Conservation (phyloP, 1,140 invertebrate species). For the Asobara japonica region DNA sequence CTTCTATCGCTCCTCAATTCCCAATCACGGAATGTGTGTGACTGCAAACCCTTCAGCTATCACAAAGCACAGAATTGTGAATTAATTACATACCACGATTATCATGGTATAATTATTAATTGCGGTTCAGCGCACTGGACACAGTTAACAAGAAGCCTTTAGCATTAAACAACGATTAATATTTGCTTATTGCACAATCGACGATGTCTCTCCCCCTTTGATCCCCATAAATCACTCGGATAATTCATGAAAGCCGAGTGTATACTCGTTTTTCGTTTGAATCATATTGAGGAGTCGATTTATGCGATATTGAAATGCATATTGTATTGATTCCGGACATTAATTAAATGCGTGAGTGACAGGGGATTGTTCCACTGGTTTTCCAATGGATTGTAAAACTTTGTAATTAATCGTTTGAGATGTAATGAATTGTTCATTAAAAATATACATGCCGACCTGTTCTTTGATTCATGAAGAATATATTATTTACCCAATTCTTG, state of each 20-base stretch:
- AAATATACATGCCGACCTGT: no score
- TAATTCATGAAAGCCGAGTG: not conserved
- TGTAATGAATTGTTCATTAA: no score
- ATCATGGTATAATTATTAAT: conserved; percentile 7
- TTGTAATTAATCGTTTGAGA: no score
- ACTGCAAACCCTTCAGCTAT: no score
- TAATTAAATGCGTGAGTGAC: not conserved
- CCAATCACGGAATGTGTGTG: no score
- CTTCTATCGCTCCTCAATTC: no score
- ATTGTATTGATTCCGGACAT: conserved; percentile 1
- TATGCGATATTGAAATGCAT: not conserved
- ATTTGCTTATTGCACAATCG: conserved; percentile 17
- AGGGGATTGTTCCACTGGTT: not conserved
- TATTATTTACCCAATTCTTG: no score
- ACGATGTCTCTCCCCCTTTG: not conserved
- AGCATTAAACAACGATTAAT: conserved; percentile 28
- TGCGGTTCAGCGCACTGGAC: not conserved
- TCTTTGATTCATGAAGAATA: no score
- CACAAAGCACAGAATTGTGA: not conserved
- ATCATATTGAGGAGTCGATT: not conserved
- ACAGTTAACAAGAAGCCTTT: conserved; percentile 8
- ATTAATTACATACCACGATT: not conserved
- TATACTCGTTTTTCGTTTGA: conserved; percentile 2
- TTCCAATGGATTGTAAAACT: no score
- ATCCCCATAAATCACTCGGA: conserved; percentile 19